Conservation (phyloP, 2,888 invertebrate genomes). For the Macrosiphum euphorbiae region DNA sequence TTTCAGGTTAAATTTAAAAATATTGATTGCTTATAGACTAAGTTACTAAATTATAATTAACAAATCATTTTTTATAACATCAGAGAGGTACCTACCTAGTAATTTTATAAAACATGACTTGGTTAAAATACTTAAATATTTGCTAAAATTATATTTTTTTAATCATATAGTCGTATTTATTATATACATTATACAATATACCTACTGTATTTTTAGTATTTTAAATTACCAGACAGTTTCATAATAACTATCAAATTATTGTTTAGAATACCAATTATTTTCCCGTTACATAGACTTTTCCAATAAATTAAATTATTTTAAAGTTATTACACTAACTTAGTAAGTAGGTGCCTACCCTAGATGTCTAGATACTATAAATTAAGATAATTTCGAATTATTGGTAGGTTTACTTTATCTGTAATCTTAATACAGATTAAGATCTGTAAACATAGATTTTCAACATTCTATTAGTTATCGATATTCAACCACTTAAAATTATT, state of each 20-base stretch:
- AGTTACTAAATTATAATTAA: not conserved
- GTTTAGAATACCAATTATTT: not conserved
- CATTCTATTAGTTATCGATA: not conserved
- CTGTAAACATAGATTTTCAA: not conserved
- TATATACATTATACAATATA: no score
- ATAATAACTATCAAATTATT: constrained; percentile 4
- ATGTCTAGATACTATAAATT: not conserved
- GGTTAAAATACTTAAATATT: not conserved
- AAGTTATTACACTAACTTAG: not conserved
- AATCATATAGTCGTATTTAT: not conserved
- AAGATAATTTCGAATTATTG: not conserved
- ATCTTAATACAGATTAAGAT: not conserved
- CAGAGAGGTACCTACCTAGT: not conserved
- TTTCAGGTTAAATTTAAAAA: not conserved
- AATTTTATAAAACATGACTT: no score
- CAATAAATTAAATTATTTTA: not conserved
- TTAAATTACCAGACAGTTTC: not conserved
- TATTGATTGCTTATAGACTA: not conserved
- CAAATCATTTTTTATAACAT: not conserved
- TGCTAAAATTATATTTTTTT: not conserved
- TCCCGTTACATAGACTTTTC: not conserved
- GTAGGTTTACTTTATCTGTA: not conserved
- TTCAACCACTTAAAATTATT: not conserved
- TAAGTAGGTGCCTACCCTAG: no score
- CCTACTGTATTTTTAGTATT: not conserved